phyloP scores from a whole-genome alignment of 2,888 invertebrate genomes.

The Caradrina kadenii region DNA sequence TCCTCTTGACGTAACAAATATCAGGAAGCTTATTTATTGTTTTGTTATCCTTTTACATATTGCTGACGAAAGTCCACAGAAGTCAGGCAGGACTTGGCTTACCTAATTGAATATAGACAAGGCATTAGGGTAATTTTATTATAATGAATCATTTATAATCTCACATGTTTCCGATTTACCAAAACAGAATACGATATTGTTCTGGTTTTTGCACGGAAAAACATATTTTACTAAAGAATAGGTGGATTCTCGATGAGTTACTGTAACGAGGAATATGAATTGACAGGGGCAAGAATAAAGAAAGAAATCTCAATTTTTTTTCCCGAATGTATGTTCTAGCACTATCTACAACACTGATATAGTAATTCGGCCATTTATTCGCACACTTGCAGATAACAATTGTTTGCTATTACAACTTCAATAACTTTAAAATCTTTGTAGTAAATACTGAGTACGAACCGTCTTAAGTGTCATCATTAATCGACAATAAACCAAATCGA shows the following conservation, averaged over 20 bases:
- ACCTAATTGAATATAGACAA: slow-evolving; percentile 19
- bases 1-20: background rate
- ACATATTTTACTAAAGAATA: slow-evolving; percentile 23
- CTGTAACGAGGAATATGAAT: background rate
- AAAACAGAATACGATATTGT: slow-evolving; percentile 18
- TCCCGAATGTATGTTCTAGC: too few relatives aligned
- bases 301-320: background rate
- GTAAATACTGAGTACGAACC: background rate
- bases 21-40: slow-evolving; percentile 6
- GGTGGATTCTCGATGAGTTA: slow-evolving; percentile 5
- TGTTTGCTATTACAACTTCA: background rate
- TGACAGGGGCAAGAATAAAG: background rate
- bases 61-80: slow-evolving; percentile 46
- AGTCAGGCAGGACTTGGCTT: slow-evolving; percentile 10
- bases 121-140: slow-evolving; percentile 51
- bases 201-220: slow-evolving; percentile 8
- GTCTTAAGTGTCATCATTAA: slow-evolving; percentile 13
- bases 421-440: background rate
- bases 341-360: background rate
- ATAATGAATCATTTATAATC: slow-evolving; percentile 57
- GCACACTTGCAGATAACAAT: too few relatives aligned
- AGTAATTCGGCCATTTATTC: background rate
- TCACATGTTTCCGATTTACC: slow-evolving; percentile 27
- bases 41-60: slow-evolving; percentile 22
- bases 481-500: slow-evolving; percentile 63